A percentile compares a stretch with the other conserved stretches of the same genome.
phyloP scores from a whole-genome alignment of 2,113 vertebrate genomes.

The Tauraco erythrolophus region DNA sequence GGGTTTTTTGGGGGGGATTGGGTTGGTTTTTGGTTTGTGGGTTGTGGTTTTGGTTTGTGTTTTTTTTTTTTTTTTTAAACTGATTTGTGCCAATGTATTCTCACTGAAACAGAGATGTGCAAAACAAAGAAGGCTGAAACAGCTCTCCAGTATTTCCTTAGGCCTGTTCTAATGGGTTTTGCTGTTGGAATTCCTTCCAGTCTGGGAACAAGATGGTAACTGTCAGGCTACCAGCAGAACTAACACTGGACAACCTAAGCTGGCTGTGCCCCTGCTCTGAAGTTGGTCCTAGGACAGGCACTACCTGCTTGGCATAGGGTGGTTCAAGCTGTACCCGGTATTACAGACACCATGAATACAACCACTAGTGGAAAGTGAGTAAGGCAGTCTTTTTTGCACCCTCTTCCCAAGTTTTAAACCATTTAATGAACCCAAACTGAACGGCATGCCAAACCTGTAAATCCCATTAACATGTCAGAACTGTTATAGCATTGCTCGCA shows the following conservation, averaged over 20 bases:
- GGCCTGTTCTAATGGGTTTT: background rate
- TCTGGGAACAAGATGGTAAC: background rate
- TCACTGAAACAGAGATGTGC: background rate
- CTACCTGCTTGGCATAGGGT: background rate
- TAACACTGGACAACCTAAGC: background rate
- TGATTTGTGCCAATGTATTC: slow-evolving; percentile 71
- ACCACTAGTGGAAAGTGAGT: background rate
- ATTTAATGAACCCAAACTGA: background rate
- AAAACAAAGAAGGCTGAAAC: background rate
- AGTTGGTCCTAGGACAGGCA: background rate
- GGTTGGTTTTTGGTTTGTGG: background rate
- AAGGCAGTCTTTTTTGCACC: background rate
- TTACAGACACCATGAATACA: background rate
- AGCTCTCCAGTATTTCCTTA: background rate
- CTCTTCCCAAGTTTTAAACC: background rate
- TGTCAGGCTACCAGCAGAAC: background rate
- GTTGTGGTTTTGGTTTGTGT: too few relatives aligned
- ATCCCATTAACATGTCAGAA: background rate
- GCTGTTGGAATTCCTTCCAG: background rate
- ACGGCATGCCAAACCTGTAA: slow-evolving; percentile 24
- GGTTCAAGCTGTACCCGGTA: background rate
- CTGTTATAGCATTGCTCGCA: background rate
- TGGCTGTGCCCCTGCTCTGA: background rate
- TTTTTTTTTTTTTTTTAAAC: background rate
- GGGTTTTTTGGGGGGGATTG: background rate